Base-by-base conservation (phyloP, 2,113 vertebrate genomes). In the Laterallus jamaicensis region DNA sequence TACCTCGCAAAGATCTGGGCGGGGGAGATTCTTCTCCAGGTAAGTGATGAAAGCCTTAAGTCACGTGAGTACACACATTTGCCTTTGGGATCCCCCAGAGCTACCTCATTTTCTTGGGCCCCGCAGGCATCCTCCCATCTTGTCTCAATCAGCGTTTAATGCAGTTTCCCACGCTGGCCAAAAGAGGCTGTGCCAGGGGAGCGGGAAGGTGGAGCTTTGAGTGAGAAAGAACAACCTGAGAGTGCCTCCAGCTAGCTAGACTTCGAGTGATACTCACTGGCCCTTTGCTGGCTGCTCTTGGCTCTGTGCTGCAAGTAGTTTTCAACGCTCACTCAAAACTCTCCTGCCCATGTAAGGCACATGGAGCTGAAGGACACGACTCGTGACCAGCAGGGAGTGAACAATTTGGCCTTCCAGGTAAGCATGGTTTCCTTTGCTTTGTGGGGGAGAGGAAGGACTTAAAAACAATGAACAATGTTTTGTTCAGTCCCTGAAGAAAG, bases 321-420 rank as follows among this genome's bases (percentile, higher is more conserved):
- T 90, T 60, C 12, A 47, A 2, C 11, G 13, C 19, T n/a, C 12
- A 22, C 7, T 5, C 8, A 4, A 54, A 88, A 8, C 12, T 63
- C 47, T 58, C 18, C 26, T 64, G 60, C 31, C 21, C 10, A 2
- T 11, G 14, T 12, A 16, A 84, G 28, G 49, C 11, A 19, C 9
- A 70, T 97, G 95, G 97, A 97, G 58, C 66, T 97, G 83, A 82
- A 16, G 12, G 62, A 64, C 11, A 28, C 37, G n/a, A 24, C 18
- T 17, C 1, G 3, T 28, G 86, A 71, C 52, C n/a, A 2, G 15
- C 21, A 40, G 52, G 97, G 88, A 77, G 39, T 49, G 56, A 52
- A 56, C 68, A 98, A 98, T 56, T 11, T 81, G 29, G 79, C 86
- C 50, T 98, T 98, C 82, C 97, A 97, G 98, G 98, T 98, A 92